A percentile compares a stretch with the other conserved stretches of the same genome.
Conservation (phyloP, 1,140 invertebrate species). For the Armadillidium nasatum region DNA sequence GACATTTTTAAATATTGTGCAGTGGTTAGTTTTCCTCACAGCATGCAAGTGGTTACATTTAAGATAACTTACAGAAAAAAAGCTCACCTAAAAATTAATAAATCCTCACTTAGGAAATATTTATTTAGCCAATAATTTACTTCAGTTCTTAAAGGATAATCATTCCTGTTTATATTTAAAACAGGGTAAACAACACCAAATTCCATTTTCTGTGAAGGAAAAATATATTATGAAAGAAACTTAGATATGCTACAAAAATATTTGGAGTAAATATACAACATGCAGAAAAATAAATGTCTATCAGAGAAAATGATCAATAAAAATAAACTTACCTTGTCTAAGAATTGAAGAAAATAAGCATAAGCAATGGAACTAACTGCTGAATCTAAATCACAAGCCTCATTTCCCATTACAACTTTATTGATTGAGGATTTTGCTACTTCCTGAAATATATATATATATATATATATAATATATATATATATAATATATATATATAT, state of each 20-base stretch:
- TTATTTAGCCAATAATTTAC: background rate
- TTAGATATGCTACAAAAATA: too few relatives aligned
- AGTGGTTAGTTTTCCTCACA: too few relatives aligned
- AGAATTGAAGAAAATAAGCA: background rate
- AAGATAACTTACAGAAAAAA: too few relatives aligned
- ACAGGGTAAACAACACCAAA: background rate
- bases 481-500: too few relatives aligned
- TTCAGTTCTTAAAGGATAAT: slow-evolving; percentile 8
- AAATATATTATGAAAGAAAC: too few relatives aligned
- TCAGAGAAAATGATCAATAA: too few relatives aligned
- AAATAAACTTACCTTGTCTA: background rate
- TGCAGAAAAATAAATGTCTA: too few relatives aligned
- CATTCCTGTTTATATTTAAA: background rate
- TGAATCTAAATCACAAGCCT: slow-evolving; percentile 1
- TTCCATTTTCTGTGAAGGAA: background rate
- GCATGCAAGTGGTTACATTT: too few relatives aligned
- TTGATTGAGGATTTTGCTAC: background rate
- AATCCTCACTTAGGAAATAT: background rate
- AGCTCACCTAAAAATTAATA: background rate
- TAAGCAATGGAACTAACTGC: background rate
- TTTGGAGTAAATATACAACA: too few relatives aligned
- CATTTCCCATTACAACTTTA: background rate
- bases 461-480: too few relatives aligned
- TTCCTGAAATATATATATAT: background rate
- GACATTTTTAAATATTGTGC: too few relatives aligned